These are phyloP conservation scores for Spheniscus mendiculus DNA, from an alignment of 2,113 vertebrate species.

Conservation along the genomic window DNA sequence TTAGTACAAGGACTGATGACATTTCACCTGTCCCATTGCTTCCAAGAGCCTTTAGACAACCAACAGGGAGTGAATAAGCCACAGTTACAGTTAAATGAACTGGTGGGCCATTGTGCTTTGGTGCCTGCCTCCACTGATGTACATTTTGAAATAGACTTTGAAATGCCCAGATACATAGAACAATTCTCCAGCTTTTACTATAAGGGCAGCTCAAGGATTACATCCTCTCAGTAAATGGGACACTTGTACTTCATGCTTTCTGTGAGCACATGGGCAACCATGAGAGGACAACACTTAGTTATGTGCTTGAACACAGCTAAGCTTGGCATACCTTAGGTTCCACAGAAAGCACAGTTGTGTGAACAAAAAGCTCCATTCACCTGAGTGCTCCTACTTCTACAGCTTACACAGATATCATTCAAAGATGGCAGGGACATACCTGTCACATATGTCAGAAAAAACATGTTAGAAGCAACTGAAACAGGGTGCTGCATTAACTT, in stretches of 20 bases:
- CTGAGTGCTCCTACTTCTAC: background rate
- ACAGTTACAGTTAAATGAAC: background rate
- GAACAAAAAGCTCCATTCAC: background rate
- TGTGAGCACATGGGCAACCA: background rate
- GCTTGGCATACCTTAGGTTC: background rate
- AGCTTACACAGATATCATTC: background rate
- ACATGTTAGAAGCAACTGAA: background rate
- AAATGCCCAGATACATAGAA: background rate
- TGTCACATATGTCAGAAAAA: background rate
- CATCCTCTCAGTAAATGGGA: background rate
- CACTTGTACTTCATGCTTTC: background rate
- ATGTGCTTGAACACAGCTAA: background rate
- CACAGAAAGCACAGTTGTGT: rapidly evolving
- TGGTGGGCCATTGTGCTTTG: background rate
- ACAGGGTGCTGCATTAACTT: slow-evolving; percentile 22
- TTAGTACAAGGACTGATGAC: background rate
- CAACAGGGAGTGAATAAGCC: background rate
- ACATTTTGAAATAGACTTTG: background rate
- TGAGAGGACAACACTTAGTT: background rate
- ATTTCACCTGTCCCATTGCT: background rate
- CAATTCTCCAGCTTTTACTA: background rate
- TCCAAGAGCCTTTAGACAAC: background rate
- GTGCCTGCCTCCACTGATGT: background rate
- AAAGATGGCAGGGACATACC: background rate
- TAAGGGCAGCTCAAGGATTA: background rate